Evolutionary conservation across 2,888 invertebrate species (phyloP), one percentile per base, ranked within the genome.

Genomic region (Andrena bicolor): DNA sequence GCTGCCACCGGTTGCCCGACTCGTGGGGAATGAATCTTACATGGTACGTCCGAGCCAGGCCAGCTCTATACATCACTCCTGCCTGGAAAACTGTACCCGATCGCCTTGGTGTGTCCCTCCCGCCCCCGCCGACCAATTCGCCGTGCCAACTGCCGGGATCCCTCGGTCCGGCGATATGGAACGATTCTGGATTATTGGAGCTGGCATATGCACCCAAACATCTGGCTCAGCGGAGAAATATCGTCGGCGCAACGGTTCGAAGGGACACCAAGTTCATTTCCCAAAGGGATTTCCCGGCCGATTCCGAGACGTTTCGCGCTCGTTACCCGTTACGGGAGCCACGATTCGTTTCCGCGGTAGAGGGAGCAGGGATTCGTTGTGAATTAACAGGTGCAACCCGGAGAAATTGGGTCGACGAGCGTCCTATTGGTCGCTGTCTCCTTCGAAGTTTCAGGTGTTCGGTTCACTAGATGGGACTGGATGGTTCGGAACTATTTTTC

Each of bases 11-110:
- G 49, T 80, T 60, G 70, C 4, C 56, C 56, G 70, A 35, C 35
- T 77, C 74, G 76, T 63, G 71, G 68, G 71, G 85, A 83, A 88
- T 88, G 85, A 88, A 88, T 88, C 86, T 88, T 88, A 85, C 80
- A 85, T 82, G 73, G 71, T 82, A 80, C 69, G 72, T 83, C 79
- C 79, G 32, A 76, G 70, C 51, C 82, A 80, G 86, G 66, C 73
- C 72, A 58, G 56, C 28, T 78, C 82, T 87, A 85, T 86, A 85
- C 72, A 83, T 85, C 88, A 86, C 86, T 74, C 72, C 58, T 28
- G 49, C 20, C 61, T 83, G 77, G 87, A 87, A 86, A 83, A 87
- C 77, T 79, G 78, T 73, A 72, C 78, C 76, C 69, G 73, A 66
- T 76, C 63, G 53, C 64, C 70, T 69, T 72, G 78, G 65, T 32